Percentiles rank a stretch among this genome's conserved stretches.
phyloP scores from a whole-genome alignment of 2,797 vertebrate species.

The Clarias platycephalus region DNA sequence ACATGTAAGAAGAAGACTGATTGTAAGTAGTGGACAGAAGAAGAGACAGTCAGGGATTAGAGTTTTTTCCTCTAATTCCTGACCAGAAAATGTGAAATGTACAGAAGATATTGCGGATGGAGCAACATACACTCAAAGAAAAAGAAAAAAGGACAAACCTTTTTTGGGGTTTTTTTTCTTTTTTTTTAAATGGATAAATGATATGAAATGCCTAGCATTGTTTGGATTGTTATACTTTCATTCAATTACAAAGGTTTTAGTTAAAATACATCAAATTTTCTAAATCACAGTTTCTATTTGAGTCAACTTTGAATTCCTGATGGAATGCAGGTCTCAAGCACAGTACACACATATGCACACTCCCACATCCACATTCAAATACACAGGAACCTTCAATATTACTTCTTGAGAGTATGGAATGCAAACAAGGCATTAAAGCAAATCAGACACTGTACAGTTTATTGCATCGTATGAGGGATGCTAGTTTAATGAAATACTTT shows the following conservation, averaged over 20 bases:
- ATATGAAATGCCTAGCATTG: neutral
- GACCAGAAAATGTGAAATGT: constrained; percentile 1
- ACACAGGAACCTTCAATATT: neutral
- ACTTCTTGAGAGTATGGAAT: no score
- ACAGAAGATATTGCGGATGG: neutral
- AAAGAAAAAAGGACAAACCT: neutral
- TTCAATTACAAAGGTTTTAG: neutral
- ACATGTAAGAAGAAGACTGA: neutral
- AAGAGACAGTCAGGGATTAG: neutral
- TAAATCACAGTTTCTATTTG: neutral
- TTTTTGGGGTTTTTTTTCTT: neutral
- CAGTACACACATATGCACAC: neutral
- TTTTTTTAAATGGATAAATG: neutral
- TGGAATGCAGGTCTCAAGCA: neutral
- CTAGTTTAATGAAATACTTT: neutral
- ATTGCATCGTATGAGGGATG: neutral
- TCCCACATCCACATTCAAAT: neutral
- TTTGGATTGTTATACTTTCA: neutral
- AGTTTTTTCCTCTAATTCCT: neutral
- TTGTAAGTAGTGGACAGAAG: neutral
- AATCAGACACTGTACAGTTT: neutral
- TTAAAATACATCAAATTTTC: neutral
- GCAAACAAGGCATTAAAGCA: neutral
- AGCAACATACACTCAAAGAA: neutral
- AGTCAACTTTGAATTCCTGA: neutral